A percentile compares a stretch with the other conserved stretches of the same genome.
phyloP scores from a whole-genome alignment of 64 coral and sea anemone genomes.

The Montipora efflorescens region DNA sequence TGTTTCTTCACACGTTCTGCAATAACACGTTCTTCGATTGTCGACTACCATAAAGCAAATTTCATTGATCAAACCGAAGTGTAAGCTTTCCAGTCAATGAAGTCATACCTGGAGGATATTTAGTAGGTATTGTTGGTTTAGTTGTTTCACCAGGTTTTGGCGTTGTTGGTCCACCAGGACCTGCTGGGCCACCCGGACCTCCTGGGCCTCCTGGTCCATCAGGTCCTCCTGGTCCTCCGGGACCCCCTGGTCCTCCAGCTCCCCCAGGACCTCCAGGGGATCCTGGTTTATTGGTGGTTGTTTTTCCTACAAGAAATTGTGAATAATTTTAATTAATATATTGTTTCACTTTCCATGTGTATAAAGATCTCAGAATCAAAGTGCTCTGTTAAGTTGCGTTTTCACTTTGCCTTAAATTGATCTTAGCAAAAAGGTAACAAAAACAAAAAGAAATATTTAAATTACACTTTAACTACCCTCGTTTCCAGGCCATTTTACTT shows the following conservation, averaged over 20 bases:
- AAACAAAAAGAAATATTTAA: too few species aligned
- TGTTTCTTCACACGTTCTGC: neutral
- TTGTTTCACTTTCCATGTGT: too few species aligned
- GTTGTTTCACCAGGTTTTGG: slow-evolving; percentile 67
- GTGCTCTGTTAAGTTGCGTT: too few species aligned
- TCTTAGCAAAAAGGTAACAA: too few species aligned
- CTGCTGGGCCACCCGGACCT: slow-evolving; percentile 88
- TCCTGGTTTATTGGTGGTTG: slow-evolving; percentile 19
- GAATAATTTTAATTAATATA: neutral
- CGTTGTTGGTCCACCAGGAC: slow-evolving; percentile 71
- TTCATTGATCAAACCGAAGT: neutral
- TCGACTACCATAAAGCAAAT: too few species aligned
- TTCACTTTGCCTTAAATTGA: too few species aligned
- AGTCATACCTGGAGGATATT: slow-evolving; percentile 49
- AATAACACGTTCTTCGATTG: neutral
- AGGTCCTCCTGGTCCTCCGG: slow-evolving; percentile 87
- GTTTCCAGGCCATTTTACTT: too few species aligned
- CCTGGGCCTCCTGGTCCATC: slow-evolving; percentile 89
- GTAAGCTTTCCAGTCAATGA: neutral
- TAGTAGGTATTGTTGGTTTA: slow-evolving; percentile 59
- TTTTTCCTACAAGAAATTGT: neutral
- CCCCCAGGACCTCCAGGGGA: slow-evolving; percentile 35
- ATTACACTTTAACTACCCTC: too few species aligned
- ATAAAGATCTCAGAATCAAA: too few species aligned
- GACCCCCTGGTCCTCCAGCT: slow-evolving; percentile 74